A percentile compares a stretch with the other conserved stretches of the same genome.
These are phyloP conservation scores for Anser cygnoides DNA, from an alignment of 2,113 vertebrate species.

Conservation along the genomic window DNA sequence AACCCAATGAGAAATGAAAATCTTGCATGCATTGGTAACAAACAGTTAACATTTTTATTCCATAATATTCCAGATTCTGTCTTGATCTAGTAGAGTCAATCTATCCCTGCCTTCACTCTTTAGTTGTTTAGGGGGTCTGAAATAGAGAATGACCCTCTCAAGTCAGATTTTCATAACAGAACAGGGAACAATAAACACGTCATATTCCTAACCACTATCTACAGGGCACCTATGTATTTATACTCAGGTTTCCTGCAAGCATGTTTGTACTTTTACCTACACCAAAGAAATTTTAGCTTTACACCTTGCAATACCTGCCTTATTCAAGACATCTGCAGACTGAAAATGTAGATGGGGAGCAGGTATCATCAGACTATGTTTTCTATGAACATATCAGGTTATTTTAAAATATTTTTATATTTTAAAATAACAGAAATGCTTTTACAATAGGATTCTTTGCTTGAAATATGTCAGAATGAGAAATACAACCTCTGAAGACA, in stretches of 20 bases:
- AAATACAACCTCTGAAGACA: neutral
- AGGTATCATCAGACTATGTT: neutral
- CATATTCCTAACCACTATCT: neutral
- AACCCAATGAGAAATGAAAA: neutral
- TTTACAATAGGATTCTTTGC: neutral
- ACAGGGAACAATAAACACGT: neutral
- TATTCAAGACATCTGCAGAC: neutral
- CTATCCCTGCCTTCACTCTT: neutral
- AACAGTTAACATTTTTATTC: neutral
- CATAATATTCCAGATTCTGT: neutral
- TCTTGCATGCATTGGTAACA: neutral
- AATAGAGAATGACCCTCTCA: neutral
- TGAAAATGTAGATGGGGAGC: neutral
- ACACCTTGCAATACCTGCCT: neutral
- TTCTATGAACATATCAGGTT: neutral
- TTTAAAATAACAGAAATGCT: neutral
- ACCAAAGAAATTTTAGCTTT: neutral
- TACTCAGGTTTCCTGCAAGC: neutral
- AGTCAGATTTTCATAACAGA: neutral
- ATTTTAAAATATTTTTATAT: no score
- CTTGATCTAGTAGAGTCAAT: neutral
- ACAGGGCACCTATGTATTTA: neutral
- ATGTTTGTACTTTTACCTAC: neutral
- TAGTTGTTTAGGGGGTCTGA: no score
- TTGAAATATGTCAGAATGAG: neutral